Percentiles rank a stretch among this genome's conserved stretches.
Conservation (phyloP, 2,888 invertebrate species). For the Orthosia gracilis region DNA sequence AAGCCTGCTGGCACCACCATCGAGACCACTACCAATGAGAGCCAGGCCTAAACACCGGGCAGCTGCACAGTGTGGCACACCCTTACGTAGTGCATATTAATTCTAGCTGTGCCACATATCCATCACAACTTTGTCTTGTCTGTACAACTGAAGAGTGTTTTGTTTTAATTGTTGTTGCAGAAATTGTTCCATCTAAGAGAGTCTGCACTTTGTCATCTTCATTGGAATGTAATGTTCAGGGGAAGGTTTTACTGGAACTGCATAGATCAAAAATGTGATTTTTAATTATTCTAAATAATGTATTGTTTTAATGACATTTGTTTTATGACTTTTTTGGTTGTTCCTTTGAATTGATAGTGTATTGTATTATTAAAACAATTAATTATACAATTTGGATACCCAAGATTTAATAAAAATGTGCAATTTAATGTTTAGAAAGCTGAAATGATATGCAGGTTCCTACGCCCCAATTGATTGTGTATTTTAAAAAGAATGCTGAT, state of each 20-base stretch:
- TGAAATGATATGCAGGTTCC: conserved; percentile 84
- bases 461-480: conserved; percentile 80
- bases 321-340: conserved; percentile 72
- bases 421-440: conserved; percentile 56
- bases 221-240: conserved; percentile 71
- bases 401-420: conserved; percentile 51
- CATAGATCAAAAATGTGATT: conserved; percentile 89
- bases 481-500: conserved; percentile 55
- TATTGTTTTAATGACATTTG: conserved; percentile 76
- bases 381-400: conserved; percentile 59
- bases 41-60: conserved; percentile 85
- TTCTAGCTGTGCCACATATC: conserved; percentile 82
- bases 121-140: conserved; percentile 79
- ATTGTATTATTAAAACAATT: conserved; percentile 67
- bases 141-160: conserved; percentile 84
- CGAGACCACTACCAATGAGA: conserved; percentile 89
- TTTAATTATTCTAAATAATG: conserved; percentile 83
- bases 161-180: conserved; percentile 79
- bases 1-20: conserved; percentile 85
- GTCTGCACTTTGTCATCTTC: conserved; percentile 70
- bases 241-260: conserved; percentile 82
- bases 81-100: conserved; percentile 82
- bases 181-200: conserved; percentile 75
- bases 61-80: conserved; percentile 77
- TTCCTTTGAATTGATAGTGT: conserved; percentile 68